Evolutionary conservation across 2,888 invertebrate species (phyloP), one percentile per base, ranked within the genome.

Genomic region (Clunio marinus): DNA sequence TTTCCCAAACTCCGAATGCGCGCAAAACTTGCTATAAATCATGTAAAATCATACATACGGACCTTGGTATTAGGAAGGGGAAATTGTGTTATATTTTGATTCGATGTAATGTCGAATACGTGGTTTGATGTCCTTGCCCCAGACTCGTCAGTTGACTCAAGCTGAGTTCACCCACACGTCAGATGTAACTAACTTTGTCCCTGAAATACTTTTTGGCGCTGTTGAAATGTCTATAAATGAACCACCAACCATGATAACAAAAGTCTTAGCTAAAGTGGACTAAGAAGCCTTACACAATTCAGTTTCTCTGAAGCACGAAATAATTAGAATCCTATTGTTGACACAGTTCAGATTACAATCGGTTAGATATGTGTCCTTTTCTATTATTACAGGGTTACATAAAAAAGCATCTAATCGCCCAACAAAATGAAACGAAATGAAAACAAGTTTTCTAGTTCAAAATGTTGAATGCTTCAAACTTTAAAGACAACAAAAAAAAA

Each of bases 241-340:
- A 32, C 4, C 32, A 32, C 4, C 32, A 32, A 32, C 32, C 5
- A 8, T 8, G 32, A 32, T 8, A 7, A 4, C 5, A 10, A 41
- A 10, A 41, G 4, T 41, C n/a, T 41, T 51, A 2, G 51, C 51
- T 8, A 51, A 7, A 4, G 51, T 20, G 5, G 4, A 32, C 10
- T 32, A 32, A 32, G 10, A 10, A 32, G 32, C 32, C 32, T 4
- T 10, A 32, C n/a, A n/a, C n/a, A n/a, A n/a, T 32, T 32, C 5
- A 7, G 32, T 60, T 10, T 20, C 35, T 15, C 5, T 60, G 37
- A 60, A 37, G 60, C 35, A 41, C 20, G n/a, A 60, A 60, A 60
- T 63, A 63, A 63, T 63, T 63, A 63, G 63, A 63, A 28, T 37
- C n/a, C 63, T 63, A 63, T 63, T 63, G 63, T 63, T 27, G 63